Conservation (phyloP, 2,113 vertebrate genomes). For the Rissa tridactyla region DNA sequence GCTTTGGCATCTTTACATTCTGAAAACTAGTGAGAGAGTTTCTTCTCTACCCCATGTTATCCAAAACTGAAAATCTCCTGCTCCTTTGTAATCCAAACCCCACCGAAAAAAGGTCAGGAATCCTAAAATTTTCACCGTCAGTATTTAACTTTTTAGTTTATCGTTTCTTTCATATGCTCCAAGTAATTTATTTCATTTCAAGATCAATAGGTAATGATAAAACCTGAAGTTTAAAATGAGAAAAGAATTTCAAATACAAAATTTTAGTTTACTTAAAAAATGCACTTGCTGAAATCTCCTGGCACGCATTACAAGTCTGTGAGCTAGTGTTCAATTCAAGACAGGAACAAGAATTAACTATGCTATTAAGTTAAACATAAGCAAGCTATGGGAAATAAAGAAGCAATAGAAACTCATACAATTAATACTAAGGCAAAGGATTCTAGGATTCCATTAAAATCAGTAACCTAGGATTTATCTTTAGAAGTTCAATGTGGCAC, state of each 20-base stretch:
- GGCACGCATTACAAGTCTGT: background rate
- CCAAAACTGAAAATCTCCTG: slow-evolving; percentile 20
- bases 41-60: background rate
- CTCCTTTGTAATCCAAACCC: slow-evolving; percentile 8
- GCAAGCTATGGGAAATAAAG: background rate
- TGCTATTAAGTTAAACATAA: slow-evolving; percentile 4
- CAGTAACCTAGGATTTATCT: slow-evolving; percentile 48
- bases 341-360: slow-evolving; percentile 25
- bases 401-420: background rate
- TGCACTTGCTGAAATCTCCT: slow-evolving; percentile 1
- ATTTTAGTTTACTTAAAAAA: background rate
- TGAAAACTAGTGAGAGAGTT: background rate
- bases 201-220: background rate
- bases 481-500: slow-evolving; percentile 62
- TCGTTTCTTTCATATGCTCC: background rate
- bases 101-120: background rate
- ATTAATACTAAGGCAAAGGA: slow-evolving; percentile 54
- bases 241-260: background rate
- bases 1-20: background rate
- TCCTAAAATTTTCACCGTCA: slow-evolving; percentile 58
- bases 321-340: background rate
- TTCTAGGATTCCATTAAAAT: slow-evolving; percentile 64
- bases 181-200: slow-evolving; percentile 21
- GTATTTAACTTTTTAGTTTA: slow-evolving; percentile 32
- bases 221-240: background rate